Conservation (phyloP, 1,140 invertebrate species). For the Panagrolaimus sp. region DNA sequence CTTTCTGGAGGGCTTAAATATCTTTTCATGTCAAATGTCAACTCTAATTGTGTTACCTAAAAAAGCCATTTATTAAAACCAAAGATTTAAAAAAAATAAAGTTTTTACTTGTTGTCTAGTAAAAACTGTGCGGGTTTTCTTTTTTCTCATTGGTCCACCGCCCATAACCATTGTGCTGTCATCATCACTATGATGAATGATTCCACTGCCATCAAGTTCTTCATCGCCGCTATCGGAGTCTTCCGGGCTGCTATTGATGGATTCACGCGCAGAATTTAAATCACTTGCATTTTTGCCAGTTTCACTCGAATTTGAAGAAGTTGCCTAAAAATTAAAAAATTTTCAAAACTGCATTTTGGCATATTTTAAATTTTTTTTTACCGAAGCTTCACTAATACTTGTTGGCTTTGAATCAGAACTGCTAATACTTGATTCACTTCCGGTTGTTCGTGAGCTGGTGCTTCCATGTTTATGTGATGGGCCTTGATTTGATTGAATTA, state of each 20-base stretch:
- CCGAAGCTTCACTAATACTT: background rate
- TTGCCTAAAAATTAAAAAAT: background rate
- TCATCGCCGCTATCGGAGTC: background rate
- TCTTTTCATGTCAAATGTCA: constrained; percentile 21
- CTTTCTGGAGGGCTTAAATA: constrained; percentile 25
- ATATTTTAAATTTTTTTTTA: background rate
- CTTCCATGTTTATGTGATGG: background rate
- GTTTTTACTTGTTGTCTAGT: constrained; percentile 23
- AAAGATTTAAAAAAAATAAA: constrained; percentile 2
- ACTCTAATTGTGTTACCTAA: constrained; percentile 29
- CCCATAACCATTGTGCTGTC: background rate
- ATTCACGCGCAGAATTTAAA: background rate
- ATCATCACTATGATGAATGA: background rate
- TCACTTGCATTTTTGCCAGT: background rate
- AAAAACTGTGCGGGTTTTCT: constrained; percentile 34
- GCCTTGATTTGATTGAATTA: background rate
- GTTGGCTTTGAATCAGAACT: background rate
- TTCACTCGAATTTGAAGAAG: constrained; percentile 1
- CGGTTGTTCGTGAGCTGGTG: background rate
- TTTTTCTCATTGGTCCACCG: constrained; percentile 19
- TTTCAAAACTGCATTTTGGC: background rate
- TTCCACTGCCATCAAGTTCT: background rate
- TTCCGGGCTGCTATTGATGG: background rate
- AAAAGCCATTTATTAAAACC: background rate
- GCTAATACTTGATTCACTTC: no score